Base-by-base conservation (phyloP, 2,797 vertebrate genomes). In the Holocentrus rufus region DNA sequence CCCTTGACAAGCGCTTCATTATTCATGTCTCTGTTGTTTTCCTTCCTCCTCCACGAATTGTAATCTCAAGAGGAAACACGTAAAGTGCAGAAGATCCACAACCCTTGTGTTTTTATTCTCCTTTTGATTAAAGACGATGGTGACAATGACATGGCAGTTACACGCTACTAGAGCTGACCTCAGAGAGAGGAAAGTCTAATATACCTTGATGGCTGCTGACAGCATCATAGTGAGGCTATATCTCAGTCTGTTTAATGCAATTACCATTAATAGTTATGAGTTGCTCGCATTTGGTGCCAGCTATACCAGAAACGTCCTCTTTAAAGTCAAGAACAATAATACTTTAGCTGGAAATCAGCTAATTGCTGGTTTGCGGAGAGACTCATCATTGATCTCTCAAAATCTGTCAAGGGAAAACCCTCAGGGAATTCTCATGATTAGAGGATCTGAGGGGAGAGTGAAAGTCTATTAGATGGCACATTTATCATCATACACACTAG, bases 11-110 rank as follows among this genome's bases (percentile, higher is more conserved):
- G 67, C 72, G 62, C 86, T 93, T 93, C 85, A 92, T 93, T 92
- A 93, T 92, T 93, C 87, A 91, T 85, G 81, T 65, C 56, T 84
- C 85, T 91, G 90, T 85, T 88, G 80, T 85, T 84, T 79, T 84
- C 65, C 82, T 74, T 87, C 73, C 86, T 85, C 86, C 83, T 86
- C 83, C 81, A 88, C 93, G 88, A 91, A 90, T 86, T 82, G 64
- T 77, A 78, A 77, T 92, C 92, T 89, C 81, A 20, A 66, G 91
- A 90, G 90, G 85, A 85, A 86, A 82, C 75, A 70, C 85, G 75
- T 60, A 60, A 79, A 80, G 76, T 73, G 82, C 83, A 60, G 66
- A 62, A 87, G 85, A 90, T 87, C 79, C 85, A 74, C 78, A 64
- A 74, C 88, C 82, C 61, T 58, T n/a, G 13, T 56, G 9, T 71